Base-by-base conservation (phyloP, 2,888 invertebrate species). In the Folsomia manolachei region DNA sequence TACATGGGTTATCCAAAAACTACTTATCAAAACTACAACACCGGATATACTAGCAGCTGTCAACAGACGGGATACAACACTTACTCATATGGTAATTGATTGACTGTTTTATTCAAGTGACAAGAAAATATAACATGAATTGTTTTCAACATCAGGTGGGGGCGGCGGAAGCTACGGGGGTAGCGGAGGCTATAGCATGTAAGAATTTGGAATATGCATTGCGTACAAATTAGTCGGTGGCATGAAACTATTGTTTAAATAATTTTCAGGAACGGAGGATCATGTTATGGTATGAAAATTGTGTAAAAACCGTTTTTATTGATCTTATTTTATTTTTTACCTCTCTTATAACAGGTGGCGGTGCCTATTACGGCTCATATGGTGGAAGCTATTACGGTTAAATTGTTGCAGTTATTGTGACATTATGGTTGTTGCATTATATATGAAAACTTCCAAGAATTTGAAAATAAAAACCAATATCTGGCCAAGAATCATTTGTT, bases 1-100 rank as follows among this genome's bases (percentile, higher is more conserved):
- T 68, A 68, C 68, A 25, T 11, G 4, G 68, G 68, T n/a, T 68
- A 60, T n/a, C 68, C 68, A 7, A 14, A 26, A 4, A 68, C 68
- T n/a, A 60, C 27, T 9, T 66, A 68, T 26, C 24, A 25, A 24
- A 68, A 68, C 24, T 68, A 23, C 27, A 60, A 60, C 51, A 26
- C 25, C 27, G 68, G 68, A 4, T 68, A 68, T 26, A 18, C 7
- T 9, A 52, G 53, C 11, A 53, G 26, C n/a, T 68, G 68, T 24
- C 19, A 21, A 1, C 68, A 68, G 25, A 68, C 60, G 25, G 23
- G 68, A n/a, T 68, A 68, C 27, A 68, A 68, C 21, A 19, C 21
- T 14, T 68, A 68, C 60, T 25, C 26, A n/a, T 68, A 68, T 26
- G 19, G 25, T 25, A n/a, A n/a, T n/a, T n/a, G n/a, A n/a, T n/a